phyloP scores from a whole-genome alignment of 2,888 invertebrate genomes.

The Lasiommata megera region DNA sequence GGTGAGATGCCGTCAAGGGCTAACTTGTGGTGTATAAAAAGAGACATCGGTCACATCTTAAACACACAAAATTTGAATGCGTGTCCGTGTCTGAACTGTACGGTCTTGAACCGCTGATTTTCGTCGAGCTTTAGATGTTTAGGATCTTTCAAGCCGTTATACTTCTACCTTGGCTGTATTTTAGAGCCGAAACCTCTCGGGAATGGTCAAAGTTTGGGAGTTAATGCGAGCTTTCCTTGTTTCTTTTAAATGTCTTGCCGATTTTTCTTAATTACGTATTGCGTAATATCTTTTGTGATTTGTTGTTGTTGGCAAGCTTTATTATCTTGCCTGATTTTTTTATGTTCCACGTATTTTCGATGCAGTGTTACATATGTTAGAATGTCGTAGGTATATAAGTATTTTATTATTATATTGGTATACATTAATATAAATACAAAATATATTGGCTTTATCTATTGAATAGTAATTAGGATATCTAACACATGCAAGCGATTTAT shows the following conservation, averaged over 20 bases:
- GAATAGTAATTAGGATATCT: no score
- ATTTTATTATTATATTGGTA: no score
- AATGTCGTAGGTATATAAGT: no score
- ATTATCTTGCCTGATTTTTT: neutral
- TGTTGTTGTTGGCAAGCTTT: neutral
- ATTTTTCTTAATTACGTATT: slow-evolving; percentile 16
- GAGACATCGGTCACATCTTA: no score
- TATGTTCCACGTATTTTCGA: no score
- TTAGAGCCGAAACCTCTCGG: slow-evolving; percentile 20
- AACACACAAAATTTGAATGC: no score
- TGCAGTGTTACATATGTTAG: no score
- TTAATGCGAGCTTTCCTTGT: slow-evolving; percentile 18
- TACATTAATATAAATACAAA: no score
- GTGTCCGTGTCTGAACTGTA: neutral
- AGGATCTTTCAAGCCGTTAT: slow-evolving; percentile 24
- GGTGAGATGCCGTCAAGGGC: no score
- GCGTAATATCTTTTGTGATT: slow-evolving; percentile 6
- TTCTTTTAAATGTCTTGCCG: slow-evolving; percentile 22
- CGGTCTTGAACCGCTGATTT: neutral
- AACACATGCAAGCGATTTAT: no score
- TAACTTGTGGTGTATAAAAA: no score
- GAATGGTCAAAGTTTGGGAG: slow-evolving; percentile 26
- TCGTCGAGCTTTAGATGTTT: slow-evolving; percentile 33
- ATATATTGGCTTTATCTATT: no score
- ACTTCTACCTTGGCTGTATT: slow-evolving; percentile 18